Conservation (phyloP, 2,797 vertebrate genomes). For the Anguilla marmorata region DNA sequence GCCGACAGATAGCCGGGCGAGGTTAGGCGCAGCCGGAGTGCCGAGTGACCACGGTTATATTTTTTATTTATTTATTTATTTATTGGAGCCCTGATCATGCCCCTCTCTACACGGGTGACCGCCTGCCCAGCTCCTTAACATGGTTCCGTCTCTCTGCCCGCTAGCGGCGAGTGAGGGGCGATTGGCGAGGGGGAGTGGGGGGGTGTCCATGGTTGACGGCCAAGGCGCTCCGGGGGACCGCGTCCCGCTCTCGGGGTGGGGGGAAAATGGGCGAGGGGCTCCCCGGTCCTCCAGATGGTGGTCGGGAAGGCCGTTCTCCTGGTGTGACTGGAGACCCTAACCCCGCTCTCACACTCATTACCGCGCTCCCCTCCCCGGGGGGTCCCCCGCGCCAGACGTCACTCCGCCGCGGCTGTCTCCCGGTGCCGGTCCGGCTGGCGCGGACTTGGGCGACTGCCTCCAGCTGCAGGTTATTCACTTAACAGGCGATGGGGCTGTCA, state of each 20-base stretch:
- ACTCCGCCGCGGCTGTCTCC: conserved; percentile 42
- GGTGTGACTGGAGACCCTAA: conserved; percentile 53
- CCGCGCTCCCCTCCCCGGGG: conserved; percentile 50
- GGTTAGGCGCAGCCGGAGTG: conserved; percentile 54
- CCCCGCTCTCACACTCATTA: conserved; percentile 62
- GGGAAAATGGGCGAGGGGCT: not conserved
- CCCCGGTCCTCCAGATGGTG: conserved; percentile 41
- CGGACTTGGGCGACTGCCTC: conserved; percentile 29
- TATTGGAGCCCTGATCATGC: conserved; percentile 36
- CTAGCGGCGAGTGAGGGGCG: not conserved
- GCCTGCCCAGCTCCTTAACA: conserved; percentile 51
- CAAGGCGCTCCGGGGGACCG: conserved; percentile 34
- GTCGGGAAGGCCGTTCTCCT: conserved; percentile 40
- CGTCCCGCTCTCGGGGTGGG: conserved; percentile 17
- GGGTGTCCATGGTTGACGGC: conserved; percentile 27
- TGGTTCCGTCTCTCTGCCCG: conserved; percentile 36
- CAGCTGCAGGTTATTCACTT: conserved; percentile 33
- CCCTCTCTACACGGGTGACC: conserved; percentile 51
- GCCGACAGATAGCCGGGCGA: conserved; percentile 50
- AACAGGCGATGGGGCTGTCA: conserved; percentile 42
- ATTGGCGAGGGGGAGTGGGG: not conserved
- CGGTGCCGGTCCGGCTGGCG: conserved; percentile 25
- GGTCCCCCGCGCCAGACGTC: conserved; percentile 52
- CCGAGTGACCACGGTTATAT: conserved; percentile 15
- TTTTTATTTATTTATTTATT: conserved; percentile 1